phyloP scores from a whole-genome alignment of 2,113 vertebrate genomes.

The Cavia aperea region DNA sequence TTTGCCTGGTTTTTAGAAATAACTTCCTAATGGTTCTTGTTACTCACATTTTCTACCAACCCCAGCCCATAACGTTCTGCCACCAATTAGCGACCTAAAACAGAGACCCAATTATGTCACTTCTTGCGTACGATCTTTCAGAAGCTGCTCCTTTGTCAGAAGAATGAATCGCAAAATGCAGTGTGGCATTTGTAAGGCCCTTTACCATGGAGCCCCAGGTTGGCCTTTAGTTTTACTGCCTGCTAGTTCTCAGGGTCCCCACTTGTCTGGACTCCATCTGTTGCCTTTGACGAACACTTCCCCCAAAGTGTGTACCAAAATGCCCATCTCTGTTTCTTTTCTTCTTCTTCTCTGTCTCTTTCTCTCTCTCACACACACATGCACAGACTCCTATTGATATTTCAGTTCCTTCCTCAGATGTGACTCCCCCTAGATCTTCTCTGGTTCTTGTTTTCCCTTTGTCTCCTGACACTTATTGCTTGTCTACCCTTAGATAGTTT shows the following conservation, averaged over 20 bases:
- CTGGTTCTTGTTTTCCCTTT: not conserved
- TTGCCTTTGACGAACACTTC: not conserved
- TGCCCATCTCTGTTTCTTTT: not conserved
- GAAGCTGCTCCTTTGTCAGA: not conserved
- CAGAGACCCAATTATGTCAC: not conserved
- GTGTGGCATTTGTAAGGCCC: not conserved
- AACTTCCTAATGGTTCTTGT: not conserved
- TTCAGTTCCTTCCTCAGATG: not conserved
- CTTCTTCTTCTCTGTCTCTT: not conserved
- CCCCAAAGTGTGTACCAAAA: not conserved
- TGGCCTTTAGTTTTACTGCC: not conserved
- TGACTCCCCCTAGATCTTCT: not conserved
- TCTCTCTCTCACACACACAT: not conserved
- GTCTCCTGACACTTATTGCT: accelerated
- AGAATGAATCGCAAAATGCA: not conserved
- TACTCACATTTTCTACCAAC: not conserved
- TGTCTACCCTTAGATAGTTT: not conserved
- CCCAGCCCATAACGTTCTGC: not conserved
- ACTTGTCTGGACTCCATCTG: not conserved
- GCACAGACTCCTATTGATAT: not conserved
- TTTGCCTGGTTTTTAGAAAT: not conserved
- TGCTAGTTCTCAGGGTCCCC: not conserved
- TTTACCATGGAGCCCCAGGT: not conserved
- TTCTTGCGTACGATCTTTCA: not conserved
- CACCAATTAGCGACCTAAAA: not conserved